A percentile compares a stretch with the other conserved stretches of the same genome.
phyloP scores from a whole-genome alignment of 2,888 invertebrate genomes.

The Ceramica pisi region DNA sequence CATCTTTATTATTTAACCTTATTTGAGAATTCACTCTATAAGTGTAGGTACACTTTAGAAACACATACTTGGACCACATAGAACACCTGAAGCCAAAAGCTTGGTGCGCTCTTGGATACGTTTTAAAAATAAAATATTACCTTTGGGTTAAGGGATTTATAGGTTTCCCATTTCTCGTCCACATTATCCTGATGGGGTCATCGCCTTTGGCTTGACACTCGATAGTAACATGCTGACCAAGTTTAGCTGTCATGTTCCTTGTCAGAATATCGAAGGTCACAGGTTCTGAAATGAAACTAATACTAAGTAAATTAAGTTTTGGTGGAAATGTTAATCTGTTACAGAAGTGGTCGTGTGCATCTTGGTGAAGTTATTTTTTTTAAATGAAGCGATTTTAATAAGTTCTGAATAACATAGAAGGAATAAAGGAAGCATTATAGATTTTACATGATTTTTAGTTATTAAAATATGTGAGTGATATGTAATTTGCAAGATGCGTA shows the following conservation, averaged over 20 bases:
- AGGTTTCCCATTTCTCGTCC: constrained; percentile 94
- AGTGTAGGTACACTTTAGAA: too few relatives aligned
- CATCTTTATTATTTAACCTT: too few relatives aligned
- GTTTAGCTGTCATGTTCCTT: constrained; percentile 94
- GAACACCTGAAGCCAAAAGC: too few relatives aligned
- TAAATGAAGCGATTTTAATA: too few relatives aligned
- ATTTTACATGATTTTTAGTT: too few relatives aligned
- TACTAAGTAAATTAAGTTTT: constrained; percentile 38
- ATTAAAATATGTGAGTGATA: too few relatives aligned
- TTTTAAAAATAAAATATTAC: constrained; percentile 66
- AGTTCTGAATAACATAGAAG: neutral
- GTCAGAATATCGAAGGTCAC: constrained; percentile 94
- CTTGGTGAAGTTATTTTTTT: too few relatives aligned
- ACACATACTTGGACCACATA: too few relatives aligned
- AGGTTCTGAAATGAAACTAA: constrained; percentile 91
- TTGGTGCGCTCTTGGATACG: too few relatives aligned
- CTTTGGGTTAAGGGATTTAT: constrained; percentile 91
- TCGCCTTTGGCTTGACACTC: constrained; percentile 96
- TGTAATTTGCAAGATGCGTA: too few relatives aligned
- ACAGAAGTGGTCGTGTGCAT: neutral
- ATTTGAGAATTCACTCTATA: too few relatives aligned
- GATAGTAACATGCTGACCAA: constrained; percentile 94
- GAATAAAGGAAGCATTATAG: neutral
- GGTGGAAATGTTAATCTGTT: neutral
- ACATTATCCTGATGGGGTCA: constrained; percentile 95